Conservation (phyloP, 2,888 invertebrate species). For the Drosophila cyrtoloma region DNA sequence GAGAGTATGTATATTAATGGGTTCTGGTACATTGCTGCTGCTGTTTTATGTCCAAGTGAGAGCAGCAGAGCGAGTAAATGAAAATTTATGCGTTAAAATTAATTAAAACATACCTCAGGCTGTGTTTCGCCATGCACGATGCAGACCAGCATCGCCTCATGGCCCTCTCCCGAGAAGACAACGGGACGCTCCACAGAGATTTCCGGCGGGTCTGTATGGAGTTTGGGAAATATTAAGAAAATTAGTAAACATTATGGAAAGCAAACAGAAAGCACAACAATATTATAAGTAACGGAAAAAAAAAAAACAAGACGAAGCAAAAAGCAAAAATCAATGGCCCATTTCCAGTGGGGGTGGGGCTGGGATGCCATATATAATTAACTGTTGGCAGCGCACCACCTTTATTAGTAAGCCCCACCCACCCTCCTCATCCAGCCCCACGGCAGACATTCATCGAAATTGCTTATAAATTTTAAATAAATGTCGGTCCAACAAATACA, state of each 20-base stretch:
- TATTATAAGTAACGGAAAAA: not conserved
- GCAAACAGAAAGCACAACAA: constrained; percentile 28
- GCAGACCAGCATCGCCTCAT: constrained; percentile 89
- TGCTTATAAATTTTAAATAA: constrained; percentile 77
- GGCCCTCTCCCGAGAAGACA: constrained; percentile 89
- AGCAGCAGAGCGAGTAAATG: constrained; percentile 63
- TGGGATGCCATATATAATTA: constrained; percentile 52
- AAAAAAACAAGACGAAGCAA: not conserved
- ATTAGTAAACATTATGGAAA: constrained; percentile 66
- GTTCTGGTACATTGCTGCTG: constrained; percentile 39
- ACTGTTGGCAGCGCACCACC: constrained; percentile 20
- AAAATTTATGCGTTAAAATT: constrained; percentile 73
- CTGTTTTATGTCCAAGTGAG: constrained; percentile 65
- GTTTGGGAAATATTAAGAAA: constrained; percentile 41
- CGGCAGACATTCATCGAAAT: constrained; percentile 58
- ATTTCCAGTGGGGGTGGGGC: constrained; percentile 7
- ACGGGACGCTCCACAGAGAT: constrained; percentile 87
- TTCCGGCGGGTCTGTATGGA: constrained; percentile 84
- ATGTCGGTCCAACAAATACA: constrained; percentile 54
- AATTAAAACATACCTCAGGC: constrained; percentile 87
- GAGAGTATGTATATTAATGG: constrained; percentile 44
- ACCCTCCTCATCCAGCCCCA: not conserved
- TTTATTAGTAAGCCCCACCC: not conserved
- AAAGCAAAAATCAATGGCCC: constrained; percentile 53
- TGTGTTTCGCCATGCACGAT: constrained; percentile 89